These are phyloP conservation scores for Heliocidaris erythrogramma DNA, from an alignment of 35 echinoderm and acorn worm species.

Conservation along the genomic window DNA sequence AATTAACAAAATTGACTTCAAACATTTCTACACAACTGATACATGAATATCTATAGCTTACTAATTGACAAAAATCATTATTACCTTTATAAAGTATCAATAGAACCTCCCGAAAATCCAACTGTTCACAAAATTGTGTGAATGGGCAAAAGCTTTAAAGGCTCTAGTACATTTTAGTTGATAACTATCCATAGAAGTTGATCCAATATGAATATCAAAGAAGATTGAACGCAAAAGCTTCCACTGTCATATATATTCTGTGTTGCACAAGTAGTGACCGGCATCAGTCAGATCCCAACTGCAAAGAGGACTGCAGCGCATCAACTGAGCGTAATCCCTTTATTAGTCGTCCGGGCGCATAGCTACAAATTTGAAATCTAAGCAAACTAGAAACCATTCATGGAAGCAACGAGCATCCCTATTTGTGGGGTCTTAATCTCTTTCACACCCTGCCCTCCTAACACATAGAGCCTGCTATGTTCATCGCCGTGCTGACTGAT, in stretches of 20 bases:
- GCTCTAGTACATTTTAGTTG: background rate
- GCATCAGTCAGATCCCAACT: background rate
- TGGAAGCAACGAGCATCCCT: background rate
- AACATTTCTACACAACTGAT: too few relatives aligned
- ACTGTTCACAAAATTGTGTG: background rate
- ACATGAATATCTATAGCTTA: too few relatives aligned
- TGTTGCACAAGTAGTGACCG: background rate
- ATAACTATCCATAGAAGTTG: background rate
- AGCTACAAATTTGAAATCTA: conserved; percentile 4
- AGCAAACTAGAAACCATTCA: background rate
- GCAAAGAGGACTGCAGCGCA: background rate
- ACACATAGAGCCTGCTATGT: background rate
- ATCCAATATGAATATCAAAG: background rate
- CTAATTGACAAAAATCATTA: too few relatives aligned
- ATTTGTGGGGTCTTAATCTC: background rate
- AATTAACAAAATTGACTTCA: too few relatives aligned
- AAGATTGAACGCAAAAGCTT: background rate
- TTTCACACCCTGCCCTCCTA: background rate
- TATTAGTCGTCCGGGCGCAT: background rate
- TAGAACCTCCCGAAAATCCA: background rate
- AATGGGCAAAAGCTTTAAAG: background rate
- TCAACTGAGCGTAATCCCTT: background rate
- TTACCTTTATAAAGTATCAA: too few relatives aligned
- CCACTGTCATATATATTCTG: background rate
- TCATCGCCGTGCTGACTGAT: background rate